Evolutionary conservation across 2,113 vertebrate species (phyloP).

Genomic region (Protomyctophum bolini): DNA sequence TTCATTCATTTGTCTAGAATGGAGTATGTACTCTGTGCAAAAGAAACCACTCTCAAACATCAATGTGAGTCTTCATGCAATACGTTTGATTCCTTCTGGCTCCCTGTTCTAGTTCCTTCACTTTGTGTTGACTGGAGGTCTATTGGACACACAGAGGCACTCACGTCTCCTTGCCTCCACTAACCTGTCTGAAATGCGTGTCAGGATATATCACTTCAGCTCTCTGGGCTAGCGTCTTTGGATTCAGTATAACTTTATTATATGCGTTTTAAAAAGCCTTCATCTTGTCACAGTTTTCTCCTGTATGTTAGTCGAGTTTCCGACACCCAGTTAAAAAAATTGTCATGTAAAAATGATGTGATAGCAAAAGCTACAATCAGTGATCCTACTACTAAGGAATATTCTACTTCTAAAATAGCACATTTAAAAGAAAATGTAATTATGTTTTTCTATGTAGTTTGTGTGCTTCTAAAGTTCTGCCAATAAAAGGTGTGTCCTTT

Average conservation of each 20-base stretch:
- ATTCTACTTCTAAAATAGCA: background rate
- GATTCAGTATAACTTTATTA: slow-evolving; percentile 39
- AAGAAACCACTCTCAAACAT: slow-evolving; percentile 32
- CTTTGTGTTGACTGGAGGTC: slow-evolving; percentile 22
- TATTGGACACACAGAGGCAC: slow-evolving; percentile 12
- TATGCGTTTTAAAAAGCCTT: slow-evolving; percentile 5
- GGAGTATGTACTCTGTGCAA: slow-evolving; percentile 62
- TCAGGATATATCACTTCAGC: slow-evolving; percentile 5
- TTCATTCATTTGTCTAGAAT: slow-evolving; percentile 42
- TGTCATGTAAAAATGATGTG: slow-evolving; percentile 16
- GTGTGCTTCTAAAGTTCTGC: background rate
- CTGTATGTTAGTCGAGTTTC: background rate
- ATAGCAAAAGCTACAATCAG: slow-evolving; percentile 3
- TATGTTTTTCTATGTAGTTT: background rate
- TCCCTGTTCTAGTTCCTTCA: slow-evolving; percentile 11
- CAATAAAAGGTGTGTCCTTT: background rate
- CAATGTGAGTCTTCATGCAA: slow-evolving; percentile 12
- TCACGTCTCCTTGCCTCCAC: background rate
- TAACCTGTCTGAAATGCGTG: background rate
- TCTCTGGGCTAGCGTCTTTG: slow-evolving; percentile 40
- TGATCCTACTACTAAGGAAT: slow-evolving; percentile 2
- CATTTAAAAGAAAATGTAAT: background rate
- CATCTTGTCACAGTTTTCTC: slow-evolving; percentile 1
- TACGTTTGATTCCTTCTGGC: slow-evolving; percentile 3
- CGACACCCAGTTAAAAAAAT: slow-evolving; percentile 9